Evolutionary conservation across 2,797 vertebrate species (phyloP), one percentile per base, ranked within the genome.

Genomic region (Chiropotes sagulatus): DNA sequence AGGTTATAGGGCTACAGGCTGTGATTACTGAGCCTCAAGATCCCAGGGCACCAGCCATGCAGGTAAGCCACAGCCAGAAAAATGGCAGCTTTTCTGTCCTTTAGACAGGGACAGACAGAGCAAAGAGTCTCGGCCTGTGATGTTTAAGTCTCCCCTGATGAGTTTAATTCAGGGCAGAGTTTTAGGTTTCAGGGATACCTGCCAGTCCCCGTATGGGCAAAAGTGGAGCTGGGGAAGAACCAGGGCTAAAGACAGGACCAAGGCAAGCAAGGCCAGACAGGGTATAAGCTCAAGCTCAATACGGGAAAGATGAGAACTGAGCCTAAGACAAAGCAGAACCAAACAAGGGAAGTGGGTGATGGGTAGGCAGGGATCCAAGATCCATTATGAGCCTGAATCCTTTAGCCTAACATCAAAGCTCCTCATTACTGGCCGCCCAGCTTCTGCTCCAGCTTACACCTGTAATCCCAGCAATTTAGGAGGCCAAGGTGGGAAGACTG

Each of bases 11-110:
- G 24, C 64, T 86, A 36, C 83, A 90, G 44, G n/a, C 19, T 61
- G 10, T 83, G 46, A 92, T 61, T 79, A 61, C 57, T 58, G 41
- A 93, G 26, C 50, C 82, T 90, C 52, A 36, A 52, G 54, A 30
- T 87, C 24, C 46, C 67, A 24, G 86, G n/a, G 36, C 15, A 20
- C 36, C 20, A 70, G 83, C 20, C 20, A 80, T 6, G 15, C 33
- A 88, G 81, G 24, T 79, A 81, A 88, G 46, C 15, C 70, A 79
- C 79, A 57, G 73, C 17, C 48, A 90, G 93, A 79, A 95, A 96
- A 67, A 89, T 22, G 58, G 39, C 22, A 73, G 41, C 36, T 67
- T 94, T 75, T 93, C 41, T 36, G 11, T 24, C 72, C 50, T 95
- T 90, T 36, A 95, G 72, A 46, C 41, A 46, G 12, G 19, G 33